phyloP scores from a whole-genome alignment of 2,797 vertebrate species.

The Onychomys arenicola region DNA sequence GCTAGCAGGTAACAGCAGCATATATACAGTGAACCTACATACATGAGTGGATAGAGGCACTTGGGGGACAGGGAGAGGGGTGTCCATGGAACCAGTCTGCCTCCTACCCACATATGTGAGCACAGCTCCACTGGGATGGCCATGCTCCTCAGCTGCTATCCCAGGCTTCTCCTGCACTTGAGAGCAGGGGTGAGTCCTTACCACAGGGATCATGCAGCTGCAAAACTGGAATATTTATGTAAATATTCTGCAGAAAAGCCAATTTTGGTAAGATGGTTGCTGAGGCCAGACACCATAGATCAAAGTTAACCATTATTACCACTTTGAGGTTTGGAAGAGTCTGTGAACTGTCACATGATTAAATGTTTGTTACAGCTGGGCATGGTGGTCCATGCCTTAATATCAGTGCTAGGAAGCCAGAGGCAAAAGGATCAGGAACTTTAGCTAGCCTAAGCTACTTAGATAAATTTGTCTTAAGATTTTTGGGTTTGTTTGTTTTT shows the following conservation, averaged over 20 bases:
- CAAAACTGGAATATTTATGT: background rate
- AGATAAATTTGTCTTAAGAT: background rate
- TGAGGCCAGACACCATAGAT: background rate
- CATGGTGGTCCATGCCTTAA: background rate
- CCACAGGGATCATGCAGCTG: accelerated
- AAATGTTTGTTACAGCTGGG: background rate
- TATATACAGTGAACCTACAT: background rate
- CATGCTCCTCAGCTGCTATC: background rate
- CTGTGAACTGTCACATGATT: background rate
- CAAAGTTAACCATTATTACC: background rate
- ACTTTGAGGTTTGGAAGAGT: background rate
- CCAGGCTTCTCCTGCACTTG: background rate
- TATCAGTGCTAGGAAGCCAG: background rate
- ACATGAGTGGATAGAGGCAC: background rate
- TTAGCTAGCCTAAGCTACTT: background rate
- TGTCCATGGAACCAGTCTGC: background rate
- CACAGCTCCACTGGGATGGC: background rate
- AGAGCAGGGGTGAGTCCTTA: background rate
- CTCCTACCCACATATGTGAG: background rate
- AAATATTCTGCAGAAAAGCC: background rate
- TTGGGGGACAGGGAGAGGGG: background rate
- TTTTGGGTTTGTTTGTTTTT: background rate
- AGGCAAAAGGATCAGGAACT: background rate
- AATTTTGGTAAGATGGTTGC: background rate
- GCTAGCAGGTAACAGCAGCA: accelerated